Base-by-base conservation (phyloP, 2,888 invertebrate species). In the Acleris cristana region DNA sequence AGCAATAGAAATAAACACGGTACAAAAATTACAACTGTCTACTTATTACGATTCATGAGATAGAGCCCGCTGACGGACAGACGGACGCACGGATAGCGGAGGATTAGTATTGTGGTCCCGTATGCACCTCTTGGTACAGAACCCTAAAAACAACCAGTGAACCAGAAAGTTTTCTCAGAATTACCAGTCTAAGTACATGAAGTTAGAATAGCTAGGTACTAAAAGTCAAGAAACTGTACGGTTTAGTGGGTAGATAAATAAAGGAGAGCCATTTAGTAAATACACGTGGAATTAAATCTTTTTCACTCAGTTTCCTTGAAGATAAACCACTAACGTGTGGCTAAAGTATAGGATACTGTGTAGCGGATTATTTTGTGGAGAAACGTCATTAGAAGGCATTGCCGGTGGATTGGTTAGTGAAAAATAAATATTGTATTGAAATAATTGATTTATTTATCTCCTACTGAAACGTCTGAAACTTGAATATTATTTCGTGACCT, bases 211-310 rank as follows among this genome's bases (percentile, higher is more conserved):
- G 66, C 45, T 34, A 26, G 45, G 62, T 58, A 58, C 62, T 63
- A 49, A 63, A 62, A 67, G 62, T 62, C 54, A 67, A 56, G 57
- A 67, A 58, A 53, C 58, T 58, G 53, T 49, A 67, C 58, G 53
- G 67, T 62, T 58, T 58, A 62, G 49, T 44, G 57, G 26, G 53
- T 40, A 53, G 49, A 67, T 63, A 67, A 67, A 67, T 63, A 67
- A 66, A 53, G 45, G 52, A 61, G 62, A 58, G 54, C 58, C 67
- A 67, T 67, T 67, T 67, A 58, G 23, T 63, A 63, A 67, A 67
- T 58, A 67, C 53, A 67, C 67, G 58, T 67, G 58, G 49, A 67
- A 67, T 63, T 67, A 58, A 63, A 67, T 62, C 53, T 63, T 58
- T 63, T 53, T 52, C 53, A 58, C 57, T 63, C 21, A 23, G 67